These are phyloP conservation scores for Bungarus multicinctus DNA, from an alignment of 2,113 vertebrate species.

Conservation along the genomic window DNA sequence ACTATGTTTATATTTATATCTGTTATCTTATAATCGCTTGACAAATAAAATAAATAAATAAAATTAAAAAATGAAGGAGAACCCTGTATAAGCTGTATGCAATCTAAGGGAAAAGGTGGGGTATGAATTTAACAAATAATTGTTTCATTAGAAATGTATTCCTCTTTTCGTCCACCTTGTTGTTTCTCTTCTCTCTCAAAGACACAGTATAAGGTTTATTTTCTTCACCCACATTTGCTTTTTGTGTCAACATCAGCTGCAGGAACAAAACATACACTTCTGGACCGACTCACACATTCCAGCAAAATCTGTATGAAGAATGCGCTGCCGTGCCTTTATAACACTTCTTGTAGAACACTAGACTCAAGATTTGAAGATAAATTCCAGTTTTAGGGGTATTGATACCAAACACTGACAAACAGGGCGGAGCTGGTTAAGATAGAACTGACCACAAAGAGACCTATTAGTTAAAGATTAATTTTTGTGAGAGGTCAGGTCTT, in stretches of 20 bases:
- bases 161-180: neutral
- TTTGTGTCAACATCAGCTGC: neutral
- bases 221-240: neutral
- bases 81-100: neutral
- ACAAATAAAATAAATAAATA: too few relatives aligned
- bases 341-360: conserved; percentile 11
- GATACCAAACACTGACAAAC: neutral
- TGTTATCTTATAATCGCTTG: too few relatives aligned
- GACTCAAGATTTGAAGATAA: neutral
- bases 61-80: neutral
- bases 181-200: neutral
- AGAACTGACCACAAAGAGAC: neutral
- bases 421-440: conserved; percentile 6
- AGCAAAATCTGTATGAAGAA: neutral
- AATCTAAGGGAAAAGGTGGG: neutral
- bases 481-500: neutral
- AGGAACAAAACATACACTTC: neutral
- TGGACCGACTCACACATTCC: neutral
- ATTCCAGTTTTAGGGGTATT: neutral
- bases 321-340: neutral
- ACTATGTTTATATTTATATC: too few relatives aligned
- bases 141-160: neutral
- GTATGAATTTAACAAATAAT: neutral
- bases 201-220: neutral
- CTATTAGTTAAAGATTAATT: neutral